Percentiles rank a stretch among this genome's conserved stretches.
These are phyloP conservation scores for Sanderia malayensis DNA, from an alignment of 30 jellyfish, hydroid and myxozoan genomes.

Conservation along the genomic window DNA sequence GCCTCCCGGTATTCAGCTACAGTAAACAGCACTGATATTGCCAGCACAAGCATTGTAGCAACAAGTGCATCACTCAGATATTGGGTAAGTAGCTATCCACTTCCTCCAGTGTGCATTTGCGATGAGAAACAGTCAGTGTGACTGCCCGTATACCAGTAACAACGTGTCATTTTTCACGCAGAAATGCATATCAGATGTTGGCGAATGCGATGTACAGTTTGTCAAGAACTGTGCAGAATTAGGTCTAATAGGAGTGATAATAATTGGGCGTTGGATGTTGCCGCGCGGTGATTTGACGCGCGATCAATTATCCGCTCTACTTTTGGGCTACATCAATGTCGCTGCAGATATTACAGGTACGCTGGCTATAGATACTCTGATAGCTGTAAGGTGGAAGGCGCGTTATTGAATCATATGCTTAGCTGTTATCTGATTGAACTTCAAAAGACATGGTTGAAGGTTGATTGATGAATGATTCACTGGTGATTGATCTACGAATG, in stretches of 20 bases:
- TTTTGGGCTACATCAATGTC: slow-evolving; percentile 68
- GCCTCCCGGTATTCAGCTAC: slow-evolving; percentile 17
- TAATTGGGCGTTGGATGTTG: slow-evolving; percentile 82
- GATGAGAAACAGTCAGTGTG: too few species aligned
- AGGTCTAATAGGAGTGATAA: slow-evolving; percentile 59
- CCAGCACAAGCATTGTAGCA: background rate
- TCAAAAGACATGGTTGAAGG: too few species aligned
- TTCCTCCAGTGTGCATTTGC: too few species aligned
- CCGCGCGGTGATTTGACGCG: slow-evolving; percentile 92
- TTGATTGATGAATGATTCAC: too few species aligned
- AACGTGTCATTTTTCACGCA: background rate
- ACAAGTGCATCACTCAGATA: background rate
- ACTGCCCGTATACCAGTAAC: too few species aligned
- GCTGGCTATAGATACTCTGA: too few species aligned
- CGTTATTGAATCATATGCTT: too few species aligned
- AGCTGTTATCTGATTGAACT: too few species aligned
- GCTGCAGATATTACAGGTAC: slow-evolving; percentile 84
- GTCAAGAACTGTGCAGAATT: slow-evolving; percentile 61
- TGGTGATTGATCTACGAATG: too few species aligned
- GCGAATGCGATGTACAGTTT: slow-evolving; percentile 36
- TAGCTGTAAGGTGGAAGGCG: too few species aligned
- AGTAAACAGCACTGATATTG: background rate
- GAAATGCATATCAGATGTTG: slow-evolving; percentile 31
- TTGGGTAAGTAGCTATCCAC: slow-evolving; percentile 6
- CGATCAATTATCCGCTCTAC: slow-evolving; percentile 81